Percentiles rank a stretch among this genome's conserved stretches.
phyloP scores from a whole-genome alignment of 2,888 invertebrate genomes.

The Girardia tigrina region DNA sequence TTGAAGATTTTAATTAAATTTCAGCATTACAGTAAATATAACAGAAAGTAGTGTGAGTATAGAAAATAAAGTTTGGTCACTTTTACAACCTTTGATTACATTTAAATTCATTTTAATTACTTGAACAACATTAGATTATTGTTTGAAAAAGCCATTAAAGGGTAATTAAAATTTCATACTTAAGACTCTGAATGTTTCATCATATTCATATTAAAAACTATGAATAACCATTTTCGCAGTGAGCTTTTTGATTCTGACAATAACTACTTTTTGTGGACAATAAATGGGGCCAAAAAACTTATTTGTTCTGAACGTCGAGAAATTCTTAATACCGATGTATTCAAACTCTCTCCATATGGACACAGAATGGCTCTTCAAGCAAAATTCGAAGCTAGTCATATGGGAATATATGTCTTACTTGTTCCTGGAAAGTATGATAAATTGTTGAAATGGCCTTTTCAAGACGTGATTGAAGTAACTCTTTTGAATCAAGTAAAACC shows the following conservation, averaged over 20 bases:
- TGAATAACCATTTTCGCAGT: conserved; percentile 3
- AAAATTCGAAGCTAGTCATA: background rate
- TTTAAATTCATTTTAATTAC: no score
- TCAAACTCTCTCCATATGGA: conserved; percentile 6
- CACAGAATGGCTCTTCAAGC: background rate
- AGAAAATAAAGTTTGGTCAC: no score
- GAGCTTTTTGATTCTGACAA: conserved; percentile 18
- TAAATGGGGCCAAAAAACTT: background rate
- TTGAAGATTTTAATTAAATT: no score
- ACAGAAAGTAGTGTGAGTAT: no score
- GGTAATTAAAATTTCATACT: no score
- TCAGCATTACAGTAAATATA: no score
- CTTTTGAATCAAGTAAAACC: background rate
- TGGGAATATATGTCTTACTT: background rate
- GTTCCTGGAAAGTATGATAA: conserved; percentile 3
- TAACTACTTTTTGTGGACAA: background rate
- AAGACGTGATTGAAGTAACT: background rate
- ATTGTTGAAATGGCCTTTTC: background rate
- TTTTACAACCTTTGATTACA: no score
- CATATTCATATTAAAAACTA: no score
- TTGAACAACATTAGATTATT: no score
- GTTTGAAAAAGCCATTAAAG: no score
- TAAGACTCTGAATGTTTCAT: no score
- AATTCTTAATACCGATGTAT: background rate
- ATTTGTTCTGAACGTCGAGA: background rate